Base-by-base conservation (phyloP, 2,888 invertebrate species). In the Notocelia uddmanniana region DNA sequence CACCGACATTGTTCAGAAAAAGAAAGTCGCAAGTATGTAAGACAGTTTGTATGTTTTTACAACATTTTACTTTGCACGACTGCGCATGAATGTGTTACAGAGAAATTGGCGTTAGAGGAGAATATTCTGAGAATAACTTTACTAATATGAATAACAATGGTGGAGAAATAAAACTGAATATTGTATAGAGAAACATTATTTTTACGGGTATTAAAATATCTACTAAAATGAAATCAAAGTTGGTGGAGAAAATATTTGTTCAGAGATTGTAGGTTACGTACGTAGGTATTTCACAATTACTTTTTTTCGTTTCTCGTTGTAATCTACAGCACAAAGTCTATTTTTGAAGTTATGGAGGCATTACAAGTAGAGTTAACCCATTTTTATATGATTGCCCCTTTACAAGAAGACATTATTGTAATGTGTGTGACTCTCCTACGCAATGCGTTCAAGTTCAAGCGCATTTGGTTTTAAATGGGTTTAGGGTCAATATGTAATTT, bases 101-200 rank as follows among this genome's bases (percentile, higher is more conserved):
- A 68, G 52, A 59, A 54, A 60, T 60, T 52, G 23, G 19, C 41
- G 52, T 13, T 68, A 37, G 58, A 55, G 9, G 26, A 68, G 59
- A 52, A 52, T 50, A 50, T 52, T 48, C 26, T 23, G 31, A 59
- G 59, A 68, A 68, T 68, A 37, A 52, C 18, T 26, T 60, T 68
- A 60, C 26, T 19, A 19, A 50, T 21, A 58, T 45, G 58, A 50
- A 58, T 34, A 9, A 50, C 10, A 59, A 58, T 37, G 21, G 3
- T 48, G 41, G 15, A 58, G 31, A 23, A 19, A 67, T 63, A 21
- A 66, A 45, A 23, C 15, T 26, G 2, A 26, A 26, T 26, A 9
- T 23, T 3, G 52, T 52, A 21, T 52, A 13, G 21, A 26, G 3
- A 21, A 52, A 21, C 2, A 13, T 52, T 52, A 52, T 23, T 52